Percentiles rank a stretch among this genome's conserved stretches.
Evolutionary conservation across 2,888 invertebrate species (phyloP).

Genomic region (Amblyteles armatorius): DNA sequence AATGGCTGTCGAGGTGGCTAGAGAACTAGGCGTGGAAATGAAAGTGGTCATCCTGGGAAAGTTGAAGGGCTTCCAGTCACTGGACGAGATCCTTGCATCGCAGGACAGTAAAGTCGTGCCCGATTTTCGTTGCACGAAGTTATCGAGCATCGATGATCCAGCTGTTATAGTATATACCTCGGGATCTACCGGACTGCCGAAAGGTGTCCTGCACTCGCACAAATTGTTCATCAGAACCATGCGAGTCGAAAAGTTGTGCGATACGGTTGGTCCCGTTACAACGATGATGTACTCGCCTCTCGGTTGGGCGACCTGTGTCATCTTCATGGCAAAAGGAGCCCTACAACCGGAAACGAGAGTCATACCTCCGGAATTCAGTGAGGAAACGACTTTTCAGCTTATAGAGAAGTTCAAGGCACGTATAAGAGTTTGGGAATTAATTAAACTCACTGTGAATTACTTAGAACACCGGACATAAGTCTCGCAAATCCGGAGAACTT

Average conservation of each 20-base stretch:
- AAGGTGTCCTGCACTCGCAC: slow-evolving; percentile 71
- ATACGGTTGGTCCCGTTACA: slow-evolving; percentile 17
- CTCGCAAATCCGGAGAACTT: no score
- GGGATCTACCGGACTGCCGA: slow-evolving; percentile 74
- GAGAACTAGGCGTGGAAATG: slow-evolving; percentile 65
- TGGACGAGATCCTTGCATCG: slow-evolving; percentile 69
- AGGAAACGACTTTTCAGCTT: slow-evolving; percentile 60
- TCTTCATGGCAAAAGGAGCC: neutral
- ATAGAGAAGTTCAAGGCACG: slow-evolving; percentile 70
- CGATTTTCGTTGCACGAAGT: slow-evolving; percentile 67
- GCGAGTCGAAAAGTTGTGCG: neutral
- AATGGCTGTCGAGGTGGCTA: slow-evolving; percentile 61
- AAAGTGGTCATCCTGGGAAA: slow-evolving; percentile 74
- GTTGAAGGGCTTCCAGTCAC: slow-evolving; percentile 60
- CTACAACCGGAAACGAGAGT: neutral
- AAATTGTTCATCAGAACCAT: slow-evolving; percentile 42
- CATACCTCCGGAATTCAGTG: slow-evolving; percentile 50
- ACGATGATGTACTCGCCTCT: slow-evolving; percentile 69
- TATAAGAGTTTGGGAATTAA: neutral
- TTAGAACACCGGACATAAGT: no score
- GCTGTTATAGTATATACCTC: slow-evolving; percentile 73
- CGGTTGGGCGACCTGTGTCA: neutral
- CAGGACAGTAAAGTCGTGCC: slow-evolving; percentile 60
- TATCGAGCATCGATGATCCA: slow-evolving; percentile 61
- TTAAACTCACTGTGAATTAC: no score